phyloP scores from a whole-genome alignment of 2,888 invertebrate species.

The Ommatoiulus sabulosus region DNA sequence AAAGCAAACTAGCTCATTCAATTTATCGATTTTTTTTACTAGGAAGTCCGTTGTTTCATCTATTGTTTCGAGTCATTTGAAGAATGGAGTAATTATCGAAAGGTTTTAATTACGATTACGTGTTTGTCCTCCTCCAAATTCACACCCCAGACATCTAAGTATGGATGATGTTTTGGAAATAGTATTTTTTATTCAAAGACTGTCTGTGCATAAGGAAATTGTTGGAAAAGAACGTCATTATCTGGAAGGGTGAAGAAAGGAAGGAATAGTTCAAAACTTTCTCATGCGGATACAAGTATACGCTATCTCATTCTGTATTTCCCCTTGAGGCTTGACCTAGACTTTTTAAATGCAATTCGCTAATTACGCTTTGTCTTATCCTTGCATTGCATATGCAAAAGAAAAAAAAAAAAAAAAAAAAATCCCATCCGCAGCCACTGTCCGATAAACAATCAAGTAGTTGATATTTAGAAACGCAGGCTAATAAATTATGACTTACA shows the following conservation, averaged over 20 bases:
- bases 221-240: neutral
- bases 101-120: neutral
- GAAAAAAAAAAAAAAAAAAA: neutral
- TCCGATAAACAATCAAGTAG: neutral
- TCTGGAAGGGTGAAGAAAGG: neutral
- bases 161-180: neutral
- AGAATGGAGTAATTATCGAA: slow-evolving; percentile 1
- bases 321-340: slow-evolving; percentile 41
- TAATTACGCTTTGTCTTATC: slow-evolving; percentile 37
- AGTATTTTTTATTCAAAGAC: neutral
- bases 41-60: neutral
- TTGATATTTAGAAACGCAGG: neutral
- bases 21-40: slow-evolving; percentile 31
- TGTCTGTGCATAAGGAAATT: slow-evolving; percentile 25
- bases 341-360: neutral
- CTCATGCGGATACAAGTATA: slow-evolving; percentile 16
- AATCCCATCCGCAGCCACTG: neutral
- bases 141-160: neutral
- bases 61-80: neutral
- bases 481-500: neutral
- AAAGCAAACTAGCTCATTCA: slow-evolving; percentile 6
- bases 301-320: slow-evolving; percentile 14
- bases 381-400: neutral
- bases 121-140: neutral
- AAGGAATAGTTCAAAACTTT: slow-evolving; percentile 24